phyloP scores from a whole-genome alignment of 2,888 invertebrate species.

The Ptilodon capucinus region DNA sequence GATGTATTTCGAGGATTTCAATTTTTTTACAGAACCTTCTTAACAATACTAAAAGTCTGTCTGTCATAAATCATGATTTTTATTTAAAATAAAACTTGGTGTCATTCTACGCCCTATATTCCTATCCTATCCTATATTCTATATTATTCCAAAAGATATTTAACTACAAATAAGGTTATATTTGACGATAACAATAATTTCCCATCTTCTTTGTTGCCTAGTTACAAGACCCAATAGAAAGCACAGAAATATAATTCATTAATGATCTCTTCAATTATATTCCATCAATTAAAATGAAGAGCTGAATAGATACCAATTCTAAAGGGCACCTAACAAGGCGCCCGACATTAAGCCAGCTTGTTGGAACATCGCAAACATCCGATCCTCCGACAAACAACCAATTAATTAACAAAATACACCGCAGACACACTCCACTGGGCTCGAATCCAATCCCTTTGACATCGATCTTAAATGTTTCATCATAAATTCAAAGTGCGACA shows the following conservation, averaged over 20 bases:
- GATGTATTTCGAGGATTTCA: too few relatives aligned
- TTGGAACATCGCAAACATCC: conserved; percentile 30
- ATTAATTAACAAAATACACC: conserved; percentile 43
- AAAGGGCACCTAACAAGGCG: conserved; percentile 3
- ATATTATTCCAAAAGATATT: too few relatives aligned
- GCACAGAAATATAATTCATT: not conserved
- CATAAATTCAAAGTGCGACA: conserved; percentile 1
- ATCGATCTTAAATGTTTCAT: conserved; percentile 13
- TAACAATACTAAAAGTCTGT: too few relatives aligned
- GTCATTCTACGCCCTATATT: too few relatives aligned
- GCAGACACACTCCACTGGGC: conserved; percentile 16
- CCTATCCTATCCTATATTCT: too few relatives aligned
- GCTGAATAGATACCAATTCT: conserved; percentile 13
- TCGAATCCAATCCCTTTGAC: conserved; percentile 15
- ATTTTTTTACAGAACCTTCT: too few relatives aligned
- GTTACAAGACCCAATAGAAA: not conserved
- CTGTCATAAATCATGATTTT: too few relatives aligned
- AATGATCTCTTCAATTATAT: not conserved
- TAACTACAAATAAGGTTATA: too few relatives aligned
- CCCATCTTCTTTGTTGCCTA: not conserved
- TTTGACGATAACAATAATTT: not conserved
- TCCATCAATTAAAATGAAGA: conserved; percentile 4
- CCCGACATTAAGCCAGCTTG: conserved; percentile 15
- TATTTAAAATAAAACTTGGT: too few relatives aligned
- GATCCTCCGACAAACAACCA: conserved; percentile 38